Base-by-base conservation (phyloP, 2,888 invertebrate genomes). In the Torymus tubicola region DNA sequence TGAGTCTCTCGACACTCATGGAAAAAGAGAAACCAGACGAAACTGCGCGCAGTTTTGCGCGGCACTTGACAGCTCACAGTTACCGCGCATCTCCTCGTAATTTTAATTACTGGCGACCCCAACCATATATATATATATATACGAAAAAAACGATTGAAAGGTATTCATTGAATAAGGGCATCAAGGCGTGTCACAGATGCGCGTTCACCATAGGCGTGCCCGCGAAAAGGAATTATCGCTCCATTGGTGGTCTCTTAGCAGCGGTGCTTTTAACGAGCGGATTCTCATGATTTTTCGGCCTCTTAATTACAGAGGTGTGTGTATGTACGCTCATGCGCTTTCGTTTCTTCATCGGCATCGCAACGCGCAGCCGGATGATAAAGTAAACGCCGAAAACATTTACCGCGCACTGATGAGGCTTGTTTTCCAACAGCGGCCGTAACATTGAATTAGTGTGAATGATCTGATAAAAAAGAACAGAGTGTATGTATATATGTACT, bases 11-110 rank as follows among this genome's bases (percentile, higher is more conserved):
- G 63, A 50, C 63, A 63, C 63, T 21, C 68, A 12, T 58, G 71
- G 65, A 52, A 78, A 70, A 78, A 79, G 74, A 70, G 68, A 69
- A 74, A 79, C 57, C 71, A 14, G 50, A 14, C 14, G 55, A 61
- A 18, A 70, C 52, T 50, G n/a, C 21, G 58, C 52, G 24, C n/a
- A 14, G n/a, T 11, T 13, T 16, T 24, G 3, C n/a, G n/a, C 42
- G 18, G 4, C 11, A 42, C 42, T 42, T 42, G 42, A 42, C 42
- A n/a, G 65, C 16, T 18, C 63, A 55, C 61, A n/a, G 53, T 61
- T 58, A 11, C 61, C 13, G 16, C 57, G 24, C 71, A 57, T 57
- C 69, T 61, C 50, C 50, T 10, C 24, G 4, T 21, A 10, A 57
- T 74, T 67, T 75, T 75, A 67, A 65, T 78, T 65, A 11, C 13